Evolutionary conservation across 2,888 invertebrate genomes (phyloP).

Genomic region (Terebella lapidaria): DNA sequence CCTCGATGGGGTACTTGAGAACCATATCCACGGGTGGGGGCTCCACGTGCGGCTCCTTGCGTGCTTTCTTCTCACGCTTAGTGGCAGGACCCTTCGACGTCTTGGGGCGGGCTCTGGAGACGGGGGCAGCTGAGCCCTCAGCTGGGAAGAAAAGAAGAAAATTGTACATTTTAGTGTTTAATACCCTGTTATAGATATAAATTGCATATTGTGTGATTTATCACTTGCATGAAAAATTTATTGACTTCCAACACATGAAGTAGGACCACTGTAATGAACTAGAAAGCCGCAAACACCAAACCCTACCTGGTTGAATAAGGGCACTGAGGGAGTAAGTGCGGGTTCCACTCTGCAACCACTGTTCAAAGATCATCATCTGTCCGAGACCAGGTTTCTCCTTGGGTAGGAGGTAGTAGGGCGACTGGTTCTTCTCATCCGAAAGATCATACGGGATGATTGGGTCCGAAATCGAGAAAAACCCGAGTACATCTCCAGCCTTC

Average conservation of each 20-base stretch:
- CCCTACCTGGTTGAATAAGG: conserved; percentile 12
- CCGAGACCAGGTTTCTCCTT: not conserved
- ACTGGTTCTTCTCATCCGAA: conserved; percentile 9
- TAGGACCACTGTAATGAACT: too few species aligned
- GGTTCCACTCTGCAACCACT: conserved; percentile 6
- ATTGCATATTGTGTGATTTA: too few species aligned
- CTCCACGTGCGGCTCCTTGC: conserved; percentile 13
- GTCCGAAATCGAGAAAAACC: conserved; percentile 18
- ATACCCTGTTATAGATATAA: too few species aligned
- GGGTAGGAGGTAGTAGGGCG: conserved; percentile 6
- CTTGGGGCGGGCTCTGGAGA: not conserved
- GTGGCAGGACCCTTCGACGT: not conserved
- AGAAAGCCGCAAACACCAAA: too few species aligned
- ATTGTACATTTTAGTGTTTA: too few species aligned
- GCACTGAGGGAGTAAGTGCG: conserved; percentile 20
- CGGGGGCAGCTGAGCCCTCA: too few species aligned
- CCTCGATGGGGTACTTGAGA: conserved; percentile 49
- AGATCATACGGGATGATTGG: conserved; percentile 18
- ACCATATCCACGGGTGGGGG: conserved; percentile 44
- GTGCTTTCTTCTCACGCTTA: conserved; percentile 13
- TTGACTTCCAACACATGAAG: too few species aligned
- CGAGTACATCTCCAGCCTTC: conserved; percentile 21
- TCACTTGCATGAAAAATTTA: too few species aligned
- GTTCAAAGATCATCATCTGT: not conserved
- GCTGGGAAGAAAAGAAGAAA: too few species aligned